Conservation (phyloP, 2,888 invertebrate species). For the Kryphioiulus occultus region DNA sequence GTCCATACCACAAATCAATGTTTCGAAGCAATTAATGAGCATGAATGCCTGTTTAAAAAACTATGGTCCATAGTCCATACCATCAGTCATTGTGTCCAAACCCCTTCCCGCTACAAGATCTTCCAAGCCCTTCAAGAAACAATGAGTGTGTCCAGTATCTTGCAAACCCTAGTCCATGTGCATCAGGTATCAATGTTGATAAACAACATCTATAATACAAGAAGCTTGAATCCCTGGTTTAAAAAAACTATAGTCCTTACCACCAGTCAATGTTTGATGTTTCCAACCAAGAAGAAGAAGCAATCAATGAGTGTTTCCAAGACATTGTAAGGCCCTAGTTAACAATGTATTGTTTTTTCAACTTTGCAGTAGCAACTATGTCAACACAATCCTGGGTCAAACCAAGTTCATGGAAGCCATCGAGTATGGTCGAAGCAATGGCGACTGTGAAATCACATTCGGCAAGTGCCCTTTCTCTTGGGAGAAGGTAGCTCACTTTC, state of each 20-base stretch:
- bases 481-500: conserved; percentile 50
- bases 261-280: no score
- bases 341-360: not conserved
- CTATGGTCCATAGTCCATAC: no score
- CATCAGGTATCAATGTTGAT: no score
- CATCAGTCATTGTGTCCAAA: no score
- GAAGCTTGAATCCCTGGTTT: no score
- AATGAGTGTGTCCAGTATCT: not conserved
- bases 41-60: no score
- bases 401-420: conserved; percentile 50
- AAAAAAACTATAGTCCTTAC: no score
- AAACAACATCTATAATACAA: no score
- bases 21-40: no score
- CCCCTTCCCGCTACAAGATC: no score
- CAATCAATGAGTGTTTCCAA: not conserved
- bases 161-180: not conserved
- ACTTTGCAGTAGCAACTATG: conserved; percentile 51
- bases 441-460: conserved; percentile 48
- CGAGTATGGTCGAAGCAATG: conserved; percentile 37
- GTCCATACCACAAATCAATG: no score
- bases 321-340: not conserved
- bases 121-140: no score
- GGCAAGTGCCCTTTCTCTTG: conserved; percentile 52
- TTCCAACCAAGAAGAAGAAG: not conserved
- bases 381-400: conserved; percentile 41